Evolutionary conservation across 2,888 invertebrate species (phyloP), one percentile per base, ranked within the genome.

Genomic region (Cenopis cana): DNA sequence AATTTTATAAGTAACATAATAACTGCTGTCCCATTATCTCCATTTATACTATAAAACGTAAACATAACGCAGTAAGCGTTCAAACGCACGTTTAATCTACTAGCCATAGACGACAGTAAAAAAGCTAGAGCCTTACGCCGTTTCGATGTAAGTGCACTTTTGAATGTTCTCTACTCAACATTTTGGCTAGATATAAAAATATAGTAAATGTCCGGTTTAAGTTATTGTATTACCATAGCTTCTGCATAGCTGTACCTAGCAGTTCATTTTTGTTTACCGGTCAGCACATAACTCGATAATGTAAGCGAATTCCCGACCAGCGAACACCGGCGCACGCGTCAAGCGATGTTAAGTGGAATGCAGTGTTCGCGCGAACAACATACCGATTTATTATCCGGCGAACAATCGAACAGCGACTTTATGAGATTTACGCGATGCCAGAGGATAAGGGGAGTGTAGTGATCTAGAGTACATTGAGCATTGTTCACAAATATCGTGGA

Each of bases 331-430:
- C 70, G 66, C 70, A 66, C 59, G 56, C 66, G 69, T 70, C 65
- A 64, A 57, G 67, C 56, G 76, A 76, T 76, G 76, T 77, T 81
- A 82, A 85, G 84, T 86, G 85, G 85, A 84, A 82, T 86, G 84
- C 77, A 76, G 73, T 86, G 86, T 84, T 83, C 78, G 76, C 78
- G 77, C 81, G 76, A 55, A 59, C 69, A 76, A 74, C 72, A 68
- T 69, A 49, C 69, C 67, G 74, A 80, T 81, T 79, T 79, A 81
- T 76, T 49, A 49, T 55, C 54, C 18, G 3, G 11, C 10, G 10
- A 61, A 67, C 66, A 61, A 71, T 67, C 61, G 71, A 50, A 60
- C 65, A 66, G 14, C 41, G 38, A 36, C 59, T 20, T 10, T 18
- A 24, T n/a, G 38, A 52, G 54, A 66, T 70, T 70, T 60, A 70